Percentiles rank a stretch among this genome's conserved stretches.
Conservation (phyloP, 35 echinoderm and acorn worm genomes). For the Diadema setosum region DNA sequence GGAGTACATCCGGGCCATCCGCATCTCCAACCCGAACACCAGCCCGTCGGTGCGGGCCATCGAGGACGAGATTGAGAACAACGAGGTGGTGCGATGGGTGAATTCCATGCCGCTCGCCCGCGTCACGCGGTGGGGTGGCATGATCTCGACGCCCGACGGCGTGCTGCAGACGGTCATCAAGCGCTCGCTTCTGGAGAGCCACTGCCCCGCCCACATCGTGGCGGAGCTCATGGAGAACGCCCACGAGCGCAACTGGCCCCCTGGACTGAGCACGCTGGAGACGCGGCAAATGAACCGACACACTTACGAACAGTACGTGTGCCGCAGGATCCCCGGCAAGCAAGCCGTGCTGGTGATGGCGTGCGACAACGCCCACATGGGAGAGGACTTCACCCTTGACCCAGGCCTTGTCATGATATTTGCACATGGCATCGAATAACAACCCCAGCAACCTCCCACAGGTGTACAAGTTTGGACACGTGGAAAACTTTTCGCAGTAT, state of each 20-base stretch:
- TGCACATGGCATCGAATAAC: slow-evolving; percentile 98
- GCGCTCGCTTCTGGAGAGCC: slow-evolving; percentile 87
- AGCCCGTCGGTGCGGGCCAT: slow-evolving; percentile 92
- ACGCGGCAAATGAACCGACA: slow-evolving; percentile 96
- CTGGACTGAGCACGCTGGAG: slow-evolving; percentile 83
- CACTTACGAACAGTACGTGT: slow-evolving; percentile 95
- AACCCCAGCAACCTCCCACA: background rate
- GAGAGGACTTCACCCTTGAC: slow-evolving; percentile 84
- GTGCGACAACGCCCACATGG: slow-evolving; percentile 95
- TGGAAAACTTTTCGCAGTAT: too few relatives aligned
- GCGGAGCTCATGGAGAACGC: slow-evolving; percentile 98
- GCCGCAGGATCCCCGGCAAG: slow-evolving; percentile 89
- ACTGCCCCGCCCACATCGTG: slow-evolving; percentile 82
- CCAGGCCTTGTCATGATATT: slow-evolving; percentile 99
- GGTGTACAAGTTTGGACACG: too few relatives aligned
- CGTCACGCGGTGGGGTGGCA: slow-evolving; percentile 96
- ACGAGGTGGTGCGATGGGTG: slow-evolving; percentile 93
- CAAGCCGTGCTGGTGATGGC: slow-evolving; percentile 97
- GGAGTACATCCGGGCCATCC: slow-evolving; percentile 93
- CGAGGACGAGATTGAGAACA: slow-evolving; percentile 98
- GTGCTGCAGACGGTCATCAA: slow-evolving; percentile 98
- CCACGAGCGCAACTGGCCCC: slow-evolving; percentile 97
- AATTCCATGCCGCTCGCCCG: slow-evolving; percentile 84
- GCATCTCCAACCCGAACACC: slow-evolving; percentile 76
- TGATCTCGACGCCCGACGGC: slow-evolving; percentile 98